Evolutionary conservation across 1,140 invertebrate species (phyloP).

Genomic region (Panagrolaimus sp.): DNA sequence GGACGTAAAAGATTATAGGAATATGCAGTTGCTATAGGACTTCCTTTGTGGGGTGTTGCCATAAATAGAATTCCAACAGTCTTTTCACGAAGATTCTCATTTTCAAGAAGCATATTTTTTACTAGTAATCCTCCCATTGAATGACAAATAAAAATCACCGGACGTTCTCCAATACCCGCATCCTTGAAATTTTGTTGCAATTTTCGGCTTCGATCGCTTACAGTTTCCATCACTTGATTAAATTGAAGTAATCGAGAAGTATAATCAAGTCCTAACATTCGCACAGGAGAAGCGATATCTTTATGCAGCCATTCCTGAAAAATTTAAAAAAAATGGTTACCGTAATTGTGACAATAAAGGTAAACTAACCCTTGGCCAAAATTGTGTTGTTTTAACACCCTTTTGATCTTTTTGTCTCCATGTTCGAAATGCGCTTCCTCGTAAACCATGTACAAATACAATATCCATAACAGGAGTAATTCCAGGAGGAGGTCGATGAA

Average conservation of each 20-base stretch:
- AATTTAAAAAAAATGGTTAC: slow-evolving; percentile 2
- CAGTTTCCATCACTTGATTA: slow-evolving; percentile 32
- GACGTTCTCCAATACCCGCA: slow-evolving; percentile 33
- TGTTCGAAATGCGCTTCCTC: slow-evolving; percentile 38
- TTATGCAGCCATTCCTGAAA: slow-evolving; percentile 40
- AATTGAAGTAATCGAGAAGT: slow-evolving; percentile 36
- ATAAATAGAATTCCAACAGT: slow-evolving; percentile 47
- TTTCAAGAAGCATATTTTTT: slow-evolving; percentile 41
- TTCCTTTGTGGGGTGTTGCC: slow-evolving; percentile 37
- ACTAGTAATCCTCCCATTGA: slow-evolving; percentile 45
- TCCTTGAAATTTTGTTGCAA: slow-evolving; percentile 25
- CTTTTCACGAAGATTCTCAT: slow-evolving; percentile 29
- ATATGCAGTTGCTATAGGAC: slow-evolving; percentile 30
- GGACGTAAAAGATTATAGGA: slow-evolving; percentile 35
- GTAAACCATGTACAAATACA: slow-evolving; percentile 38
- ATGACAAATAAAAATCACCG: slow-evolving; percentile 41
- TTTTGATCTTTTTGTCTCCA: slow-evolving; percentile 38
- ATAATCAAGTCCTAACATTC: slow-evolving; percentile 42
- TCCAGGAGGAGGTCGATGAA: slow-evolving; percentile 29
- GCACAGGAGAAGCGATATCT: slow-evolving; percentile 32
- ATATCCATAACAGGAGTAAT: slow-evolving; percentile 17
- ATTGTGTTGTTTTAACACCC: slow-evolving; percentile 31
- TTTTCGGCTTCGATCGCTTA: slow-evolving; percentile 22
- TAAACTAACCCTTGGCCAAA: slow-evolving; percentile 39
- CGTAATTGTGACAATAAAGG: not conserved